Conservation (phyloP, 2,888 invertebrate species). For the Platycheirus albimanus region DNA sequence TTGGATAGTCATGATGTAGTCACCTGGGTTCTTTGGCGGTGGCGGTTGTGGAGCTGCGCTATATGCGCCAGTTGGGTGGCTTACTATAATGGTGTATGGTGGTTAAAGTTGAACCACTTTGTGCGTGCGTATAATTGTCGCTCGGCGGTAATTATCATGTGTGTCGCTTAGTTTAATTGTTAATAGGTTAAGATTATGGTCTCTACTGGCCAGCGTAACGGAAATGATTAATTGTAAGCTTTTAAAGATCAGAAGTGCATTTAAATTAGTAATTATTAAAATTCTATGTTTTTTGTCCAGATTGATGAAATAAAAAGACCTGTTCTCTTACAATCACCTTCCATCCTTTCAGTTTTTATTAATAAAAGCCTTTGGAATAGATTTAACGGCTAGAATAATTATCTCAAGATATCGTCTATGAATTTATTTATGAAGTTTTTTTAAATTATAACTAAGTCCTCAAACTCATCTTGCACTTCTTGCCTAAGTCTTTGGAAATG, state of each 20-base stretch:
- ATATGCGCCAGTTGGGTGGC: too few species aligned
- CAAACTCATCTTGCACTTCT: too few species aligned
- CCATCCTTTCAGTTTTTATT: too few species aligned
- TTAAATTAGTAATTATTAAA: not conserved
- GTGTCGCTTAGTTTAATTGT: slow-evolving; percentile 22
- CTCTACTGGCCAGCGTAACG: slow-evolving; percentile 21
- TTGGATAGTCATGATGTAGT: slow-evolving; percentile 45
- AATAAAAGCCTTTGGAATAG: too few species aligned
- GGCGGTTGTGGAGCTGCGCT: not conserved
- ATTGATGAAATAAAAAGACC: too few species aligned
- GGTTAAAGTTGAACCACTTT: slow-evolving; percentile 1
- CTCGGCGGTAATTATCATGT: slow-evolving; percentile 22
- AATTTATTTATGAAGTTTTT: too few species aligned
- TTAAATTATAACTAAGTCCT: too few species aligned
- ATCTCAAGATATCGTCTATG: too few species aligned
- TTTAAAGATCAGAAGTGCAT: slow-evolving; percentile 7
- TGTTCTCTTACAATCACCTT: too few species aligned
- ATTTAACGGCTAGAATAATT: too few species aligned
- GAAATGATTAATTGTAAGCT: slow-evolving; percentile 52
- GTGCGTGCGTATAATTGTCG: slow-evolving; percentile 55
- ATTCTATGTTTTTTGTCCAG: too few species aligned
- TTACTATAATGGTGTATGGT: not conserved
- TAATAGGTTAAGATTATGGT: slow-evolving; percentile 13
- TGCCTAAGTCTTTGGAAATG: too few species aligned
- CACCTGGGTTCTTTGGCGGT: slow-evolving; percentile 19